Evolutionary conservation across 1,140 invertebrate genomes (phyloP), one percentile per base, ranked within the genome.

Genomic region (Metopolophium dirhodum): DNA sequence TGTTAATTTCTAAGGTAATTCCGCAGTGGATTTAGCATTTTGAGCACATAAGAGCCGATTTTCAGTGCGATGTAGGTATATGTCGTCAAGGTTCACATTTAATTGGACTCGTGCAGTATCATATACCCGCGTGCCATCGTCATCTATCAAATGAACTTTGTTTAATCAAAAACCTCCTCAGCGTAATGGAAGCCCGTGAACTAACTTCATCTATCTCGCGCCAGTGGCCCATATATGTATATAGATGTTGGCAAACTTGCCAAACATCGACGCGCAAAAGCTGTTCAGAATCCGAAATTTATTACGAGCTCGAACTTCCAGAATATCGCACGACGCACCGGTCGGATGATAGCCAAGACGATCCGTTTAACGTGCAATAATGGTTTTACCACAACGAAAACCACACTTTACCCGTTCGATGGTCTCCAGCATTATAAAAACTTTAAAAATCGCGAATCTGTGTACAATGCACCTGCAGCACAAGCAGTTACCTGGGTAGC

Each of bases 131-230:
- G 18, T 14, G 9, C n/a, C 91, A 20, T 85, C 49, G 82, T 93
- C 91, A 93, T 93, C 91, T 57, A 93, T 93, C 91, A 93, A 93
- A 90, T 47, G 35, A 93, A 93, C 77, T 93, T 93, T 51, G 91
- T 85, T 93, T 93, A 93, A 93, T 93, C 82, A 85, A 85, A 93
- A 93, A 93, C 91, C 89, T 11, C 23, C 49, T 37, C 11, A 2
- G 3, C 49, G n/a, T 89, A 89, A 54, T 57, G 88, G 49, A 89
- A 89, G 8, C 22, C 35, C 22, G 88, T 89, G 37, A 89, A 89
- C 88, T 57, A 89, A 89, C 88, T 89, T 89, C 57, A 89, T 35
- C 47, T 88, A 88, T 88, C n/a, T 30, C 14, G 6, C 45, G 9
- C 9, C 8, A n/a, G 30, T 68, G 61, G 61, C 30, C 11, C 30